A percentile compares a stretch with the other conserved stretches of the same genome.
Evolutionary conservation across 2,888 invertebrate genomes (phyloP).

Genomic region (Cabera pusaria): DNA sequence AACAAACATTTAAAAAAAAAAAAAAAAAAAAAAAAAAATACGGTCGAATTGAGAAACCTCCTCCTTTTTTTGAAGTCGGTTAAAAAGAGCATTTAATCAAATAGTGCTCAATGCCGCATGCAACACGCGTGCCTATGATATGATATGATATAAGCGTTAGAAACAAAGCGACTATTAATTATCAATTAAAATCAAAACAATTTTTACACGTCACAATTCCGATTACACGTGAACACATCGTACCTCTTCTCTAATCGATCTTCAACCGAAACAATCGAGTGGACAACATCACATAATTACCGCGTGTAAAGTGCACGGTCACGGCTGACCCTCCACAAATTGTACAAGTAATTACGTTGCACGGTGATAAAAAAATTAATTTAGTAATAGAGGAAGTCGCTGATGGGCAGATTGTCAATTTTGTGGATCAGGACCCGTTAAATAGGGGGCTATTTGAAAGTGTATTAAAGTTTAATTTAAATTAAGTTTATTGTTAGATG

Average conservation of each 20-base stretch:
- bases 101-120: too few relatives aligned
- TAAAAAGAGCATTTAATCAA: too few relatives aligned
- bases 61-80: too few relatives aligned
- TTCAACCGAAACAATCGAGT: too few relatives aligned
- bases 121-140: too few relatives aligned
- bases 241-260: slow-evolving; percentile 11
- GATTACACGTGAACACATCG: too few relatives aligned
- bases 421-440: slow-evolving; percentile 34
- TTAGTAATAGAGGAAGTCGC: slow-evolving; percentile 57
- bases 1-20: too few relatives aligned
- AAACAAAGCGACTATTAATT: too few relatives aligned
- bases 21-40: too few relatives aligned
- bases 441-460: slow-evolving; percentile 31
- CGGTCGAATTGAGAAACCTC: too few relatives aligned
- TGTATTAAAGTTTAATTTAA: slow-evolving; percentile 26
- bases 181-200: background rate
- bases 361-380: slow-evolving; percentile 57
- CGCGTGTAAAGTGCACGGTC: slow-evolving; percentile 42
- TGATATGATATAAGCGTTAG: too few relatives aligned
- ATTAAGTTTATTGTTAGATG: slow-evolving; percentile 22
- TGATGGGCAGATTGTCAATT: slow-evolving; percentile 40
- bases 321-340: slow-evolving; percentile 63
- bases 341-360: slow-evolving; percentile 62
- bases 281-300: slow-evolving; percentile 24
- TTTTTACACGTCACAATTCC: background rate